Base-by-base conservation (phyloP, 2,888 invertebrate genomes). In the Lobophora halterata region DNA sequence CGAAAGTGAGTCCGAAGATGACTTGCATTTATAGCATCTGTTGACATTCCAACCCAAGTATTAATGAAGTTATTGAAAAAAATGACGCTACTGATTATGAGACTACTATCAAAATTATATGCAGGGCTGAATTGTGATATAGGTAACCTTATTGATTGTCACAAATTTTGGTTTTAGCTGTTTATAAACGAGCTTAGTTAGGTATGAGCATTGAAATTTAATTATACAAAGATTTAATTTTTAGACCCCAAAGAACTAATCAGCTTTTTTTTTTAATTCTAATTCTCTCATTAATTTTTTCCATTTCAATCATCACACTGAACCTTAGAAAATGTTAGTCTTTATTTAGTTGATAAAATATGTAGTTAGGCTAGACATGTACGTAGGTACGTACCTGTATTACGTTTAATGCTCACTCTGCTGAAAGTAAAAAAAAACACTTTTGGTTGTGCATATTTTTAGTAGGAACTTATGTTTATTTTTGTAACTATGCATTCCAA, bases 1-100 rank as follows among this genome's bases (percentile, higher is more conserved):
- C 46, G 83, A 80, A 5, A 80, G 73, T 48, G 86, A 86, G 26
- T 78, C 81, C 3, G 87, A 86, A 5, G 82, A 83, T 20, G 81
- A 86, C 41, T 66, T 80, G 40, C 55, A 76, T 54, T 78, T 82
- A 80, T 85, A 86, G 77, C 74, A 53, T 18, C 48, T 73, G 47
- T 38, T 66, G 34, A 51, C 56, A 52, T 78, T 78, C 63, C 62
- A 57, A 49, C 43, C 55, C 5, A 58, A 72, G 60, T 78, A 72
- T 64, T 77, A 79, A n/a, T 47, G 60, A 72, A 64, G 60, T 73
- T 32, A 58, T 65, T 40, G 58, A 73, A 55, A 59, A 65, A 66
- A 43, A 55, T 35, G 40, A 50, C 31, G 58, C 58, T 63, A 66
- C 65, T 63, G 67, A 69, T 55, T 66, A 67, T 52, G 3, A 36